These are phyloP conservation scores for Cariama cristata DNA, from an alignment of 2,113 vertebrate genomes.

Conservation along the genomic window DNA sequence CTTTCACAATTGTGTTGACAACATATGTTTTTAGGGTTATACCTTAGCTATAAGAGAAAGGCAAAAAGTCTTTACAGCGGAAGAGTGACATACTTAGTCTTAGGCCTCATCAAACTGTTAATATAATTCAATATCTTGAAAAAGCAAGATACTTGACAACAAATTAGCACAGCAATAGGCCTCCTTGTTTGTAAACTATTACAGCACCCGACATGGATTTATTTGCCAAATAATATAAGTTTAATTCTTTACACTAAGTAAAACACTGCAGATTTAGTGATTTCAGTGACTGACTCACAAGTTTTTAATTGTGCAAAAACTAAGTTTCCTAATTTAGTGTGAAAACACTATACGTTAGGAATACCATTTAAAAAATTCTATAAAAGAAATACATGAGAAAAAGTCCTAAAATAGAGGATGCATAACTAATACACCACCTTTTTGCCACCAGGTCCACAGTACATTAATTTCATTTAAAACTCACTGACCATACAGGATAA, in stretches of 20 bases:
- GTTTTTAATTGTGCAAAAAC: background rate
- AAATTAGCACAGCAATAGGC: constrained; percentile 40
- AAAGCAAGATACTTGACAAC: constrained; percentile 28
- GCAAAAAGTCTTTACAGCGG: background rate
- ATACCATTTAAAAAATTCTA: background rate
- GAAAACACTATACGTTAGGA: background rate
- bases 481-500: constrained; percentile 96
- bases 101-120: background rate
- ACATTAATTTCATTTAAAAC: constrained; percentile 99
- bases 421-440: constrained; percentile 90
- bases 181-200: background rate
- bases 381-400: constrained; percentile 38
- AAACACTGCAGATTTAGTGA: background rate
- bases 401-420: constrained; percentile 74
- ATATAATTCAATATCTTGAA: constrained; percentile 5
- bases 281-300: background rate
- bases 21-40: background rate
- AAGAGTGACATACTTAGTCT: background rate
- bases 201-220: background rate
- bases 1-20: background rate
- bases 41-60: background rate
- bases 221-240: constrained; percentile 10
- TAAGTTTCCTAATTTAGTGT: background rate
- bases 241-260: background rate
- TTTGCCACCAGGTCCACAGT: constrained; percentile 88